These are phyloP conservation scores for Actenoides lindsayi DNA, from an alignment of 2,113 vertebrate species.

Conservation along the genomic window DNA sequence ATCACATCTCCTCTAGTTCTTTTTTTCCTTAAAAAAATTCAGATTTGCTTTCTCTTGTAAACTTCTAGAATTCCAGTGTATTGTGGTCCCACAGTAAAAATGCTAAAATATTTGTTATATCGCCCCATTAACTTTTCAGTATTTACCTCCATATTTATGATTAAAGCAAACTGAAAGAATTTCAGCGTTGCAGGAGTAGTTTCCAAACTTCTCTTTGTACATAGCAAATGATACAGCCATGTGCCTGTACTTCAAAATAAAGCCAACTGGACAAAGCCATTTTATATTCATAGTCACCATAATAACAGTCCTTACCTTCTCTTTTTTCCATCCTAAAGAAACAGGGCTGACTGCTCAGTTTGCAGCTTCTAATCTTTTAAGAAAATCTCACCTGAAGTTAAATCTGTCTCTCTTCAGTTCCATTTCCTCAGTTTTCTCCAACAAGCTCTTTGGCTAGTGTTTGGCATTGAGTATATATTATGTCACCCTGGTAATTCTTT, in stretches of 20 bases:
- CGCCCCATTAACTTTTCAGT: background rate
- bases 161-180: background rate
- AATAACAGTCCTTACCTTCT: background rate
- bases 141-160: background rate
- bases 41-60: slow-evolving; percentile 3
- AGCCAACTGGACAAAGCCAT: background rate
- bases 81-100: background rate
- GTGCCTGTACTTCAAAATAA: background rate
- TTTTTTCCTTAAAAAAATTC: slow-evolving; percentile 27
- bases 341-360: background rate
- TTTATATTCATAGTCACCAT: background rate
- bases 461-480: background rate
- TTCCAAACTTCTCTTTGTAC: background rate
- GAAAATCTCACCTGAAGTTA: background rate
- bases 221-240: background rate
- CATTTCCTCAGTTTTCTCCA: background rate
- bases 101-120: background rate
- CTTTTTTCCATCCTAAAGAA: background rate
- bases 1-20: slow-evolving; percentile 17
- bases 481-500: background rate
- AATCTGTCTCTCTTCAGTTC: background rate
- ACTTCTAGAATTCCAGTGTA: background rate
- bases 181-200: background rate
- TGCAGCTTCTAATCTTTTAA: background rate
- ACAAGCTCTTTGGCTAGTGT: background rate